Conservation (phyloP, 2,113 vertebrate genomes). For the Manacus vitellinus region DNA sequence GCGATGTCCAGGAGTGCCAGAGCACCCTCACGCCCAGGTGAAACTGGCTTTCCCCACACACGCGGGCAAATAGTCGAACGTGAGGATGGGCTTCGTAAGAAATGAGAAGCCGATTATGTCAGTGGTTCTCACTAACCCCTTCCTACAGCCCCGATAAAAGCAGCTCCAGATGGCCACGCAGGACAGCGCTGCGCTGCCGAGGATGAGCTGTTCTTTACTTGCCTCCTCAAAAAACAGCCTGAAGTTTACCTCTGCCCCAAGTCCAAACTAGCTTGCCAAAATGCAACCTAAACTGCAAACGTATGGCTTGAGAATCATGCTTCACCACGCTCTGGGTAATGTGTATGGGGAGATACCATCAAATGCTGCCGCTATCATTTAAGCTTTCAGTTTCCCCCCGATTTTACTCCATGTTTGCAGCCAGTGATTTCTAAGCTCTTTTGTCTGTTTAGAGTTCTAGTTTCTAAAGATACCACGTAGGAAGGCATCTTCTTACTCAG, state of each 20-base stretch:
- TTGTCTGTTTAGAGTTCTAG: neutral
- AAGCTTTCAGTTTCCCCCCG: neutral
- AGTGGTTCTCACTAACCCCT: neutral
- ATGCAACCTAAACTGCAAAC: neutral
- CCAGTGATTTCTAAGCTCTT: neutral
- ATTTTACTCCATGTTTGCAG: neutral
- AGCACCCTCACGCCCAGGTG: rapidly evolving
- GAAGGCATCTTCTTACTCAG: constrained; percentile 65
- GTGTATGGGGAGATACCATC: neutral
- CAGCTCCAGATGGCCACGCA: neutral
- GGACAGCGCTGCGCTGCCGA: rapidly evolving
- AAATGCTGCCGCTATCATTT: neutral
- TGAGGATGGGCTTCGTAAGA: neutral
- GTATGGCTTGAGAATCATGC: rapidly evolving
- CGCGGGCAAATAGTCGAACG: rapidly evolving
- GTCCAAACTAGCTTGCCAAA: neutral
- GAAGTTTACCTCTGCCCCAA: neutral
- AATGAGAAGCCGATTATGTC: neutral
- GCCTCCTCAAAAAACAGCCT: neutral
- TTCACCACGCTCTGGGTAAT: neutral
- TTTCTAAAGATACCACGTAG: neutral
- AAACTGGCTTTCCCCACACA: neutral
- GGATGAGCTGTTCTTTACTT: neutral
- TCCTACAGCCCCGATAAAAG: neutral
- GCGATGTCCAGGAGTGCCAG: no score